phyloP scores from a whole-genome alignment of 2,888 invertebrate genomes.

The Ochropleura leucogaster region DNA sequence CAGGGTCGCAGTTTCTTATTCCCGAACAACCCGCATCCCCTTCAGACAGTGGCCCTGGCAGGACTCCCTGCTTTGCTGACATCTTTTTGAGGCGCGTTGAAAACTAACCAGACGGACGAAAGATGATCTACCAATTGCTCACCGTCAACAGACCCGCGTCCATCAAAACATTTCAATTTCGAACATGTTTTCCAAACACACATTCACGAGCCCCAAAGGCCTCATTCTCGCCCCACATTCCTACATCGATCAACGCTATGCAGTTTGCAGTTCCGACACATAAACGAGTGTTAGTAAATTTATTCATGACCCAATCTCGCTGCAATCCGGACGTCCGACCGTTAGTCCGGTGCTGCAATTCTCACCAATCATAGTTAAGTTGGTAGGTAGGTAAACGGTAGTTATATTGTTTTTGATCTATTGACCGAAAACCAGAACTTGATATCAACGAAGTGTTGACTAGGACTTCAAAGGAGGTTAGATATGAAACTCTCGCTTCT shows the following conservation, averaged over 20 bases:
- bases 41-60: too few species aligned
- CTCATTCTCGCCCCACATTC: background rate
- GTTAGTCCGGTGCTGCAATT: slow-evolving; percentile 24
- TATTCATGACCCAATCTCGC: slow-evolving; percentile 60
- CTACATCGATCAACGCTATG: slow-evolving; percentile 28
- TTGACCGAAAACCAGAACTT: background rate
- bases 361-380: slow-evolving; percentile 10
- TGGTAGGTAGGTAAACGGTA: background rate
- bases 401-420: slow-evolving; percentile 1
- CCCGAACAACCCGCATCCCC: too few species aligned
- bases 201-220: background rate
- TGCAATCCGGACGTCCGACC: slow-evolving; percentile 39
- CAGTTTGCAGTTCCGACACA: slow-evolving; percentile 38
- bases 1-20: too few species aligned
- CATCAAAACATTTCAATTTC: slow-evolving; percentile 7
- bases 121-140: too few species aligned
- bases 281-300: slow-evolving; percentile 54
- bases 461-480: background rate
- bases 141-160: too few species aligned
- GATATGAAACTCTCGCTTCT: background rate
- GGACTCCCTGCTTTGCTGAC: too few species aligned
- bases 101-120: too few species aligned
- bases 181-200: slow-evolving; percentile 6
- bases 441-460: background rate
- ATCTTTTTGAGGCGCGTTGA: too few species aligned